Conservation (phyloP, 2,888 invertebrate genomes). For the Apamea epomidion region DNA sequence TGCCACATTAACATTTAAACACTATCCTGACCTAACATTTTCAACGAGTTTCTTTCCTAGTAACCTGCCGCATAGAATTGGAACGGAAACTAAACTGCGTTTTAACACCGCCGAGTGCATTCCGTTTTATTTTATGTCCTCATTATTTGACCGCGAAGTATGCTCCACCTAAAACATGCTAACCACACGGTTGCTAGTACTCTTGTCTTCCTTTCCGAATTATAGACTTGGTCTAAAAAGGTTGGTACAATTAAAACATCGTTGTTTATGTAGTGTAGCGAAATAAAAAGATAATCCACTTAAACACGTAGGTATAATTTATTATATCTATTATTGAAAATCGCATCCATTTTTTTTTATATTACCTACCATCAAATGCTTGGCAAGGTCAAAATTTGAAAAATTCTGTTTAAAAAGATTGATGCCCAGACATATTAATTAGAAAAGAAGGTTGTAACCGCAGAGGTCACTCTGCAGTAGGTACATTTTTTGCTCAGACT, state of each 20-base stretch:
- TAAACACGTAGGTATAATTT: too few relatives aligned
- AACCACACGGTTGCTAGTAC: constrained; percentile 19
- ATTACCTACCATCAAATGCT: too few relatives aligned
- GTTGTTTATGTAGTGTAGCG: neutral
- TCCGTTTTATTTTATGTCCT: constrained; percentile 60
- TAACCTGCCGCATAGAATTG: constrained; percentile 30
- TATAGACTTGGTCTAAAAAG: constrained; percentile 3
- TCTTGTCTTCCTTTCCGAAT: constrained; percentile 17
- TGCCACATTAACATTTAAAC: constrained; percentile 10
- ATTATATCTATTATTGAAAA: too few relatives aligned
- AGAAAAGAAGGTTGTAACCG: neutral
- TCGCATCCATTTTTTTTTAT: too few relatives aligned
- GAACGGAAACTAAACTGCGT: constrained; percentile 43
- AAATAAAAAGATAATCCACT: neutral
- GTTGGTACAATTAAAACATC: too few relatives aligned
- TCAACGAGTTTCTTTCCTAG: constrained; percentile 1
- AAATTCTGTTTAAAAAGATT: neutral
- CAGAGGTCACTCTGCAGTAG: neutral
- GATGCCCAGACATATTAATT: neutral
- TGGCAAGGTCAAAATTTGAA: neutral
- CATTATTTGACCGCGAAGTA: constrained; percentile 58
- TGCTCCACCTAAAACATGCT: constrained; percentile 42
- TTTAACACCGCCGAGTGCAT: constrained; percentile 48
- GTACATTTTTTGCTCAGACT: neutral
- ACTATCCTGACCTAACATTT: neutral